Base-by-base conservation (phyloP, 2,113 vertebrate genomes). In the Daubentonia madagascariensis region DNA sequence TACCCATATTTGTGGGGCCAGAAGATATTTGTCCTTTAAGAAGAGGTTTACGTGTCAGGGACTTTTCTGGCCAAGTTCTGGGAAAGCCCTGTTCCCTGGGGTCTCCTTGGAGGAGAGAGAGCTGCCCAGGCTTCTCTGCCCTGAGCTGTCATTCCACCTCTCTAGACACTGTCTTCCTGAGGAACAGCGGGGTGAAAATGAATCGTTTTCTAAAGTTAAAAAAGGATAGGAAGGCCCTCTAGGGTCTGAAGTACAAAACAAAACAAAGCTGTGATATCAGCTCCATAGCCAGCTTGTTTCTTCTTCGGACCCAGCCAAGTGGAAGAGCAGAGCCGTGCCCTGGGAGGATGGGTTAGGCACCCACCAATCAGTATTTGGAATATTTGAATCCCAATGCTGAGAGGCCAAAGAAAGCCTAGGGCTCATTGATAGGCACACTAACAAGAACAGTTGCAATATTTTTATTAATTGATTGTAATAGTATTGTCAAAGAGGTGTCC, bases 81-180 rank as follows among this genome's bases (percentile, higher is more conserved):
- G 23, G 37, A 86, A 59, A 79, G 17, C 20, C 40, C 13, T 48
- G 6, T 18, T 89, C 23, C 16, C 8, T 23, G 48, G 22, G 18
- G 12, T 48, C 9, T 96, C 25, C 63, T 89, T 89, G 43, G 94
- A 59, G 32, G 0, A 22, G 61, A 76, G 35, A 59, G 16, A 63
- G 37, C 0, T 1, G 0, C 25, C 28, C 28, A 16, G 17, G 17
- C 6, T 50, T 57, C 25, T 35, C 17, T 50, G 4, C 23, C 16
- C 32, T 45, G 4, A 25, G 8, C 17, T 30, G 8, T 45, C 59
- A 67, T n/a, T 20, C 23, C 14, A 9, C 43, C 50, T 86, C 8
- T 0, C 23, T 28, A 43, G 43, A 70, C 9, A 14, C 23, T 23
- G 25, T 17, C 37, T 89, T 96, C 78, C 76, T 35, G n/a, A 89